Base-by-base conservation (phyloP, 2,888 invertebrate species). In the Dryococelus australis region DNA sequence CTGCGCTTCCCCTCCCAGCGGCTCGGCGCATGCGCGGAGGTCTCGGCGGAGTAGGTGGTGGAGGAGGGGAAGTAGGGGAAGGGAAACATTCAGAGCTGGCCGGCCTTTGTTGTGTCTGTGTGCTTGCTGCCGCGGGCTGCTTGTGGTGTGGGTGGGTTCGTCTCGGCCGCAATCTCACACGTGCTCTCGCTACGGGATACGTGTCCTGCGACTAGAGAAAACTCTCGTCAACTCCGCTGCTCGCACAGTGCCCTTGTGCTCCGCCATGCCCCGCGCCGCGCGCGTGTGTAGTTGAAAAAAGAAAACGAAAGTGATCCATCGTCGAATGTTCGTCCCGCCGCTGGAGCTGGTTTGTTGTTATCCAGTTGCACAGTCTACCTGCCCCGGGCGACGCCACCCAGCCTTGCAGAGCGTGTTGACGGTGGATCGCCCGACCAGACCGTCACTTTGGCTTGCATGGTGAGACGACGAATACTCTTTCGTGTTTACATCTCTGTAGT, bases 51-150 rank as follows among this genome's bases (percentile, higher is more conserved):
- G 16, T n/a, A n/a, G 65, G 16, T 20, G 65, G 65, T 20, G 65
- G 10, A 20, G 65, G n/a, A n/a, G 65, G 65, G 65, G 24, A 65
- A n/a, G 20, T 10, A 65, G 65, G 65, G 65, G 65, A 65, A 65
- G 65, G 65, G n/a, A 65, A 65, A 65, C 65, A n/a, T 65, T 65
- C 65, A 3, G 24, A n/a, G 65, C 65, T 65, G 65, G 47, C 65
- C n/a, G 65, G 65, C 24, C 65, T 65, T 65, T 65, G 65, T 65
- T 65, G 65, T 65, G 65, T 65, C 65, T 65, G 65, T 65, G 65
- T 65, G 65, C 12, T n/a, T 65, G 65, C 65, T 65, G 2, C 8
- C 0, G 13, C 65, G 65, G 65, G 8, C 65, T 65, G 65, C n/a
- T n/a, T n/a, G n/a, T 65, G 6, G 65, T 65, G 65, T 65, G 65